phyloP scores from a whole-genome alignment of 2,888 invertebrate genomes.

The Crematogaster levior region DNA sequence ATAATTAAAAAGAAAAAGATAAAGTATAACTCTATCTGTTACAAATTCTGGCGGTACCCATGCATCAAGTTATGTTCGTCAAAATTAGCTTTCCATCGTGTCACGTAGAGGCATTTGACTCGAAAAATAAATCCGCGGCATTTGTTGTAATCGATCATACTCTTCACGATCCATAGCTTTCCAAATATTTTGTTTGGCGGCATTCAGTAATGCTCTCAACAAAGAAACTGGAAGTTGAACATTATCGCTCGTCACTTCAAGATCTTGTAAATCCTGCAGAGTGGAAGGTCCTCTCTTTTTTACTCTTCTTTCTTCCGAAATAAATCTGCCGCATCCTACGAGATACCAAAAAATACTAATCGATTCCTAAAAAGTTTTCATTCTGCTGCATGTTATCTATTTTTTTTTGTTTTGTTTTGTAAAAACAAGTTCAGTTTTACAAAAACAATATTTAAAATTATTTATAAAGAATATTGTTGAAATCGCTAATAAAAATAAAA shows the following conservation, averaged over 20 bases:
- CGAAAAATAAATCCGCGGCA: constrained; percentile 61
- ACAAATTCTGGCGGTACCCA: background rate
- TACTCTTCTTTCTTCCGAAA: constrained; percentile 27
- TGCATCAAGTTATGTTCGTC: background rate
- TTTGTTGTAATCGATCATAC: constrained; percentile 64
- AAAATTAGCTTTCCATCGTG: constrained; percentile 43
- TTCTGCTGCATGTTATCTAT: too few species aligned
- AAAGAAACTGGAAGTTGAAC: constrained; percentile 73
- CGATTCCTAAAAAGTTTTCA: background rate
- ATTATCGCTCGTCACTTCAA: constrained; percentile 40
- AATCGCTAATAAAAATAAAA: background rate
- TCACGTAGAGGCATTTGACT: constrained; percentile 41
- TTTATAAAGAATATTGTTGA: constrained; percentile 1
- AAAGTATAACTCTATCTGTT: background rate
- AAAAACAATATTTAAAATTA: constrained; percentile 9
- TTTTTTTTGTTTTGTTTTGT: too few species aligned
- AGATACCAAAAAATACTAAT: background rate
- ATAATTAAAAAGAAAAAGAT: background rate
- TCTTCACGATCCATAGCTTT: constrained; percentile 61
- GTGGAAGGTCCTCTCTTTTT: constrained; percentile 71
- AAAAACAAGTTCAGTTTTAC: too few species aligned
- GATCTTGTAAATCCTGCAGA: constrained; percentile 48
- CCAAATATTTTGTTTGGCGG: constrained; percentile 69
- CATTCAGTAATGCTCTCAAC: constrained; percentile 76
- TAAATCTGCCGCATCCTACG: constrained; percentile 77